Percentiles rank a stretch among this genome's conserved stretches.
These are phyloP conservation scores for Anthoscopus minutus DNA, from an alignment of 2,113 vertebrate species.

Conservation along the genomic window DNA sequence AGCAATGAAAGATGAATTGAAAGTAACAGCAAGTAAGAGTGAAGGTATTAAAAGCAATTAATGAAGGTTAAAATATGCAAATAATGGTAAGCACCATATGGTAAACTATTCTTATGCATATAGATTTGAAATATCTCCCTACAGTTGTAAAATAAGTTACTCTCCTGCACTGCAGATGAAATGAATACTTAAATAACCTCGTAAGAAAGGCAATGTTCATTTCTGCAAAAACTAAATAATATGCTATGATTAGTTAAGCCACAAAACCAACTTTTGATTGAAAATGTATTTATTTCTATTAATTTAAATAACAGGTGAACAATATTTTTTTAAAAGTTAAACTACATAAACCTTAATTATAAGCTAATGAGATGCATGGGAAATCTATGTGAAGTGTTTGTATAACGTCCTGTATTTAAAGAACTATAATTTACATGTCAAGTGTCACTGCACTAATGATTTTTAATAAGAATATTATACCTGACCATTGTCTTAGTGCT, in stretches of 20 bases:
- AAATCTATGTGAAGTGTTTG: neutral
- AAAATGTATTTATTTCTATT: neutral
- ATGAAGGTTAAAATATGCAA: slow-evolving; percentile 57
- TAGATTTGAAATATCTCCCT: slow-evolving; percentile 22
- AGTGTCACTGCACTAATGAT: neutral
- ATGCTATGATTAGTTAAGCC: neutral
- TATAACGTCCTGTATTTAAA: neutral
- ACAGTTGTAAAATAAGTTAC: slow-evolving; percentile 15
- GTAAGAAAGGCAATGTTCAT: neutral
- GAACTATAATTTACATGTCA: neutral
- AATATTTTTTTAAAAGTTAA: neutral
- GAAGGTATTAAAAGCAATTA: slow-evolving; percentile 46
- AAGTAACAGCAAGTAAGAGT: slow-evolving; percentile 14
- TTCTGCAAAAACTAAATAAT: neutral
- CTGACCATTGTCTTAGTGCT: neutral
- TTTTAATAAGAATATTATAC: neutral
- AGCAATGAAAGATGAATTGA: neutral
- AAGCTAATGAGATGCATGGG: neutral
- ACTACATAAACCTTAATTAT: neutral
- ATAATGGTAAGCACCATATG: slow-evolving; percentile 21
- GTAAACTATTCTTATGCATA: slow-evolving; percentile 15
- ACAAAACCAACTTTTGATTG: neutral
- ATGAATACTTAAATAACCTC: neutral
- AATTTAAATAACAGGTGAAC: neutral
- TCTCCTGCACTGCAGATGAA: neutral